A percentile compares a stretch with the other conserved stretches of the same genome.
Evolutionary conservation across 2,113 vertebrate genomes (phyloP).

Genomic region (Perca schrenkii): DNA sequence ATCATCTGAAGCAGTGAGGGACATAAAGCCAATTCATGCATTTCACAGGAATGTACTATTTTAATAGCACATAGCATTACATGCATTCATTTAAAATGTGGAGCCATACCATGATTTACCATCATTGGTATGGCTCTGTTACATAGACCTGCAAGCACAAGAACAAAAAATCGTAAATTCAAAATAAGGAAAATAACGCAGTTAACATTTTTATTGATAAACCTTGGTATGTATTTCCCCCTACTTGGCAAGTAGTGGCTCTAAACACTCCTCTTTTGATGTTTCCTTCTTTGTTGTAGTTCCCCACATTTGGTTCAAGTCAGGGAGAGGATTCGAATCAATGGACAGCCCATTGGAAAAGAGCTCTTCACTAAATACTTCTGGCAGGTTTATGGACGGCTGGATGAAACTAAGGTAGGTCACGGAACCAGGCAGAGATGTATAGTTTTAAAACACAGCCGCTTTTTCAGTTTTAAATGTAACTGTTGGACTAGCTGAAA

Average conservation of each 20-base stretch:
- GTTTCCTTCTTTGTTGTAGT: slow-evolving; percentile 75
- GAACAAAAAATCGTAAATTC: background rate
- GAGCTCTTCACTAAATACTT: slow-evolving; percentile 96
- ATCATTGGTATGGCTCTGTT: background rate
- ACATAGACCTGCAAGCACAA: background rate
- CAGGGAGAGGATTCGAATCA: slow-evolving; percentile 94
- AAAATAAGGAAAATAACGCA: background rate
- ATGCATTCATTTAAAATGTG: background rate
- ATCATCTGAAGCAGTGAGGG: too few relatives aligned
- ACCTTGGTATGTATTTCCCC: background rate
- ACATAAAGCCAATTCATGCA: too few relatives aligned
- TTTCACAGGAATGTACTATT: too few relatives aligned
- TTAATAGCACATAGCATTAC: background rate
- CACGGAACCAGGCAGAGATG: background rate
- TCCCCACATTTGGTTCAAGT: slow-evolving; percentile 98
- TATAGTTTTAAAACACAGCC: too few relatives aligned
- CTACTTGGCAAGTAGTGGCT: background rate
- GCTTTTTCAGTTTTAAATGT: background rate
- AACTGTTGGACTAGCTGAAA: background rate
- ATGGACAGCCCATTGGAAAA: slow-evolving; percentile 92
- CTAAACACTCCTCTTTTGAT: background rate
- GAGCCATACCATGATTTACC: too few relatives aligned
- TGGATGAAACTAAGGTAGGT: slow-evolving; percentile 91
- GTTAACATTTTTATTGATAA: background rate
- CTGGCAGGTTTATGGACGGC: slow-evolving; percentile 92